Evolutionary conservation across 1,140 invertebrate genomes (phyloP).

Genomic region (Mylabris phalerata): DNA sequence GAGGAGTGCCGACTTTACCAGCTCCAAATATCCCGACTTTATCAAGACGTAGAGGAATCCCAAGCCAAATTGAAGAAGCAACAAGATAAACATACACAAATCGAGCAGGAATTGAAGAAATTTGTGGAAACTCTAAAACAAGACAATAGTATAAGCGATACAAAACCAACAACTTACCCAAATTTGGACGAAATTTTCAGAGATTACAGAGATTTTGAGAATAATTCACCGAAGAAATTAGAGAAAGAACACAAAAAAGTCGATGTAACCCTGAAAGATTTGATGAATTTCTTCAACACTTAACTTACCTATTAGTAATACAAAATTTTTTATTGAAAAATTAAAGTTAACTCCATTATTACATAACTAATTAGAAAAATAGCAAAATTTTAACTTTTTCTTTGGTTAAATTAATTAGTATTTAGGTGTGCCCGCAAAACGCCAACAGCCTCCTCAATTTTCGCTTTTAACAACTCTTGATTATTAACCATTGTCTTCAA

Average conservation of each 20-base stretch:
- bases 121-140: slow-evolving; percentile 76
- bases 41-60: slow-evolving; percentile 55
- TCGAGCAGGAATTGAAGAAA: slow-evolving; percentile 64
- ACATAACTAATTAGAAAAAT: no score
- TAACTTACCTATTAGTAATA: slow-evolving; percentile 13
- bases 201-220: no score
- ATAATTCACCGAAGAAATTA: no score
- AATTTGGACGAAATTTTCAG: no score
- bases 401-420: background rate
- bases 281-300: background rate
- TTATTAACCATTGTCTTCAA: slow-evolving; percentile 46
- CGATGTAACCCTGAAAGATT: no score
- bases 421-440: slow-evolving; percentile 37
- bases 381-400: background rate
- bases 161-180: slow-evolving; percentile 35
- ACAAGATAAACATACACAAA: slow-evolving; percentile 50
- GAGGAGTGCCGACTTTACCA: slow-evolving; percentile 65
- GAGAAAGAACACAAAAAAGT: no score
- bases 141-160: slow-evolving; percentile 58
- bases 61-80: slow-evolving; percentile 53
- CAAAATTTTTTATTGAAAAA: slow-evolving; percentile 6
- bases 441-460: slow-evolving; percentile 40
- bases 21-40: slow-evolving; percentile 57
- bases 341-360: background rate
- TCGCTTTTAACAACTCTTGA: slow-evolving; percentile 36